phyloP scores from a whole-genome alignment of 2,113 vertebrate species.

The Sula dactylatra region DNA sequence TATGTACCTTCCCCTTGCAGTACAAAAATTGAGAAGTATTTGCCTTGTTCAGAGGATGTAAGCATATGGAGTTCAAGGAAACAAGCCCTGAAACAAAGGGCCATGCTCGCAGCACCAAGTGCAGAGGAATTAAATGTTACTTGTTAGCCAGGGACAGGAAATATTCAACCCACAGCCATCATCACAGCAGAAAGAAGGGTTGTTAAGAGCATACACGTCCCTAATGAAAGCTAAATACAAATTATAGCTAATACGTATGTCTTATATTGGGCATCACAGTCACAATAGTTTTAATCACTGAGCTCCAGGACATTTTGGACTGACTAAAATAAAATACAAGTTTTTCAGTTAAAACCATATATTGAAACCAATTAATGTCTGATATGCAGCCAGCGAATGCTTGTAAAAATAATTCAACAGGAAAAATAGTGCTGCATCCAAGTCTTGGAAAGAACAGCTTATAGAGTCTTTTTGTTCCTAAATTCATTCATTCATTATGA shows the following conservation, averaged over 20 bases:
- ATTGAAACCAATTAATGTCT: background rate
- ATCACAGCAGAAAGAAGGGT: background rate
- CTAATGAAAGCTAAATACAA: background rate
- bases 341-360: background rate
- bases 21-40: background rate
- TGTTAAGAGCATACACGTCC: background rate
- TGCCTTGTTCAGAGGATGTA: background rate
- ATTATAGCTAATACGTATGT: background rate
- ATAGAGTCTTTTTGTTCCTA: background rate
- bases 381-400: background rate
- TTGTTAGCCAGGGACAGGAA: background rate
- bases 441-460: background rate
- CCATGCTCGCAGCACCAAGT: background rate
- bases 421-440: background rate
- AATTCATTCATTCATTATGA: background rate
- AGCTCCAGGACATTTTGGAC: background rate
- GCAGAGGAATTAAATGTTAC: background rate
- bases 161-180: background rate
- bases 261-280: background rate
- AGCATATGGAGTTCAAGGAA: background rate
- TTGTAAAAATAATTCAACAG: conserved; percentile 25
- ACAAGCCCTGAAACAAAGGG: background rate
- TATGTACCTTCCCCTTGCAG: background rate
- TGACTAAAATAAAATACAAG: background rate
- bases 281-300: background rate